Evolutionary conservation across 2,888 invertebrate genomes (phyloP), one percentile per base, ranked within the genome.

Genomic region (Sialis lutaria): DNA sequence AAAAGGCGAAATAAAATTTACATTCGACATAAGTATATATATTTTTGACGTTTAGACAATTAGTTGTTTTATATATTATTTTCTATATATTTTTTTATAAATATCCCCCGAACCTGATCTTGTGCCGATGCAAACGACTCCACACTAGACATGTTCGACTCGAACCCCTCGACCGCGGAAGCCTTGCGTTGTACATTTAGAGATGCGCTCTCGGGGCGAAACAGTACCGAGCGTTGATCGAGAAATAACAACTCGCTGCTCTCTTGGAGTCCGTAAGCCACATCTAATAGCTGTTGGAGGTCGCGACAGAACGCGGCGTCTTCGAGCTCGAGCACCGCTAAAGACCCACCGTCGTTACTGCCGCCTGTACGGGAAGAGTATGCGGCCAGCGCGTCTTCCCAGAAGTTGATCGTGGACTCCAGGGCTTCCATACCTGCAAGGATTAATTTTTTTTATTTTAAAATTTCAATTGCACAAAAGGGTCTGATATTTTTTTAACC

Each of bases 51-150:
- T n/a, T n/a, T n/a, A n/a, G n/a, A n/a, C n/a, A n/a, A n/a, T n/a
- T n/a, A n/a, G n/a, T n/a, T n/a, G n/a, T n/a, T n/a, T n/a, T n/a
- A n/a, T n/a, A n/a, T n/a, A n/a, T n/a, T n/a, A n/a, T n/a, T n/a
- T n/a, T n/a, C n/a, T n/a, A n/a, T n/a, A n/a, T n/a, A n/a, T n/a
- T n/a, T n/a, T n/a, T n/a, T n/a, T n/a, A n/a, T n/a, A n/a, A n/a
- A n/a, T n/a, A 42, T 32, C 40, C 44, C 6, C 30, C 45, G 6
- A 33, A 81, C 85, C 68, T 85, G 82, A 63, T 95, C 96, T 59
- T 91, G 82, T 0, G 96, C 96, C 2, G 95, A 96, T 44, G 92
- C 90, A 67, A 95, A 97, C 51, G 93, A 93, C 63, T 96, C 96
- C 0, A 88, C 87, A 10, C 91, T 91, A 54, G 91, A 90, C 52